Base-by-base conservation (phyloP, 2,888 invertebrate genomes). In the Noctua janthina region DNA sequence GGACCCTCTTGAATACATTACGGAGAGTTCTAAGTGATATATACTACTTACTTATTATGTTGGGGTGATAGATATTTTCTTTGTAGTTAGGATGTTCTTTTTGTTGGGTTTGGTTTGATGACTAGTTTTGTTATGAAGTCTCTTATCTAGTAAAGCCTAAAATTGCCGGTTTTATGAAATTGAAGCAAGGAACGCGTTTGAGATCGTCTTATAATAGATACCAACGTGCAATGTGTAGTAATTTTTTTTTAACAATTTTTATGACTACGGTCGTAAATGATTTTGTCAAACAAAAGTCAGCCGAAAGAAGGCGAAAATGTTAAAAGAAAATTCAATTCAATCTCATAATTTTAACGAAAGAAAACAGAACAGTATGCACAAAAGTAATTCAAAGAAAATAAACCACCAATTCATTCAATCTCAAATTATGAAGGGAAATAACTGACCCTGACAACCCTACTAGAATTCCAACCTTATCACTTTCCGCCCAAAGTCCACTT, bases 1-100 rank as follows among this genome's bases (percentile, higher is more conserved):
- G 78, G 76, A 79, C 87, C 81, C 81, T 84, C 76, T 72, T 85
- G 89, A 89, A 89, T 89, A 89, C 71, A 88, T 89, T 88, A 89
- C n/a, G 56, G 35, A 69, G 74, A 88, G 73, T 79, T 82, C 88
- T 88, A 79, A 88, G 81, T 88, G 85, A 87, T 83, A 82, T 88
- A 83, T 85, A 88, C 69, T 83, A 81, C 82, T 85, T 88, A 79
- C 82, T 85, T 88, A 81, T 88, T 81, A 87, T 79, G 69, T 69
- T 15, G 35, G 56, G 51, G 51, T 83, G 79, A 82, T 82, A 71
- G 78, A 84, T 83, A 74, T 81, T 86, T 79, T 72, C 46, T 80
- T 80, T 70, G 70, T 79, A 59, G 35, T 67, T 75, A 64, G 66
- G 49, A 74, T 15, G 15, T 39, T 64, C 64, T 17, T 66, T 75